Base-by-base conservation (phyloP, 2,888 invertebrate genomes). In the Nebria salina region DNA sequence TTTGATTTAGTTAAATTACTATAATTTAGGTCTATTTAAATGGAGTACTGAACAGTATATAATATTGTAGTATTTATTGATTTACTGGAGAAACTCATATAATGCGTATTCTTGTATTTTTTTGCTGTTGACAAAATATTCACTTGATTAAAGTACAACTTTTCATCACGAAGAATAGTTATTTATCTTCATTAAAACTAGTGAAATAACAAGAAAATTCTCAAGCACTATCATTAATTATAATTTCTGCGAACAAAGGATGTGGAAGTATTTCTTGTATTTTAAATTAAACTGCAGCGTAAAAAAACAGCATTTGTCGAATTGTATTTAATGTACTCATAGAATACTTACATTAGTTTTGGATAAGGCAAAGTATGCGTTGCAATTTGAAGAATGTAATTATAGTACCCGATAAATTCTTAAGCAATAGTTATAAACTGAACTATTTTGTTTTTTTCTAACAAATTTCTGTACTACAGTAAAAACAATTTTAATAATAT, bases 231-330 rank as follows among this genome's bases (percentile, higher is more conserved):
- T 75, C 75, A 74, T 70, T 75, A 75, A 54, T 70, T 75, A 34
- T 75, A 80, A 80, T 80, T 75, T 80, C 74, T 79, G 75, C 68
- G 75, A 74, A 75, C 54, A 34, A 20, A 73, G 54, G 25, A 68
- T 25, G 41, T 72, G 76, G 20, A 72, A 64, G 64, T 81, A 65
- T 65, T 81, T 76, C 75, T 54, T 54, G 54, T 54, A 8, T 13
- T 11, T 54, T 54, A 54, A 54, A 54, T 54, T 54, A 11, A 54
- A 54, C 54, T 54, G 13, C 13, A 54, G 2, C 1, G 54, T 13
- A 54, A 54, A 11, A 11, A 54, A 2, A 34, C 34, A 34, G 5
- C 34, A 34, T 34, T 34, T 34, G 5, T 34, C 34, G 34, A 34
- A 34, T 34, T 34, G 34, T 34, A 34, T 34, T 34, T 34, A 34